These are phyloP conservation scores for Aleiodes alternator DNA, from an alignment of 2,888 invertebrate genomes.

Conservation along the genomic window DNA sequence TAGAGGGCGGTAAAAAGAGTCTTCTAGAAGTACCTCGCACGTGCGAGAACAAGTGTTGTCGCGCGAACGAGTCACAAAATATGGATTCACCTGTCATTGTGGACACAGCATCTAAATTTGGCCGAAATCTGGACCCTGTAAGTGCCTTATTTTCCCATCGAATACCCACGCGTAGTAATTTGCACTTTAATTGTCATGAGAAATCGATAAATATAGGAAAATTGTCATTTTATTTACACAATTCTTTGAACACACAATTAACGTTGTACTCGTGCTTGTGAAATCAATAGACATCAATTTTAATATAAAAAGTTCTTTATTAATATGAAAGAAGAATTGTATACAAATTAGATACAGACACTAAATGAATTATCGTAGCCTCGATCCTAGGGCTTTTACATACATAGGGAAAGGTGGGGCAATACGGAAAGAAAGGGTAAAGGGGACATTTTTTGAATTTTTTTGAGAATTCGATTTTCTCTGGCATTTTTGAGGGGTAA, in stretches of 20 bases:
- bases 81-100: constrained; percentile 81
- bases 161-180: constrained; percentile 30
- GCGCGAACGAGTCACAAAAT: constrained; percentile 52
- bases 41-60: constrained; percentile 34
- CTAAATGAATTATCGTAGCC: too few species aligned
- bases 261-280: background rate
- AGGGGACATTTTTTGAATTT: background rate
- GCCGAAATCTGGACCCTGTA: constrained; percentile 77
- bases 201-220: constrained; percentile 10
- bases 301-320: too few species aligned
- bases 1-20: constrained; percentile 35
- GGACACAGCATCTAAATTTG: constrained; percentile 80
- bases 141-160: constrained; percentile 65
- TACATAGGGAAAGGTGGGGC: too few species aligned
- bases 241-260: constrained; percentile 16
- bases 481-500: too few species aligned
- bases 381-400: too few species aligned
- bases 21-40: constrained; percentile 38
- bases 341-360: too few species aligned
- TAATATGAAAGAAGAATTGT: too few species aligned
- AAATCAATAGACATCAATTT: too few species aligned
- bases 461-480: background rate
- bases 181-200: background rate
- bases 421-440: background rate
- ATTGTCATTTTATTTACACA: constrained; percentile 25